phyloP scores from a whole-genome alignment of 2,888 invertebrate species.

The Trachelus iudaicus region DNA sequence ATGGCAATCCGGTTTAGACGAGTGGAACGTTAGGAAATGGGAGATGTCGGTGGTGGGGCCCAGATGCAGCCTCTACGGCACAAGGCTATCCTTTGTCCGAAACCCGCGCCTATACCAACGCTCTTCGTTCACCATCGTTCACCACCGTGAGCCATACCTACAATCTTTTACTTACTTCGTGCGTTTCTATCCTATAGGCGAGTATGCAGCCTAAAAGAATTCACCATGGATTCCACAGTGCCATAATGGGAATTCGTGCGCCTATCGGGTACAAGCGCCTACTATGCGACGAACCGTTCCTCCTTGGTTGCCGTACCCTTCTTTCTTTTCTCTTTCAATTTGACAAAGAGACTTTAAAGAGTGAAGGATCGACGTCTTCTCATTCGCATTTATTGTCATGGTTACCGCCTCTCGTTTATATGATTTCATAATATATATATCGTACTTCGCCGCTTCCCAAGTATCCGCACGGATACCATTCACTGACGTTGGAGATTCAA shows the following conservation, averaged over 20 bases:
- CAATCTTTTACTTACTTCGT: not conserved
- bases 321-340: not conserved
- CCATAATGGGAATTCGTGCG: not conserved
- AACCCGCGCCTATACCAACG: conserved; percentile 41
- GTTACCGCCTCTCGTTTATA: conserved; percentile 7
- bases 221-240: not conserved
- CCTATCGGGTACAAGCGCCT: not conserved
- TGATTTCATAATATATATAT: not conserved
- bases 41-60: not conserved
- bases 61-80: conserved; percentile 23
- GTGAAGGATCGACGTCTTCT: not conserved
- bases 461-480: too few species aligned
- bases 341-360: not conserved
- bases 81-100: conserved; percentile 65
- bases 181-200: not conserved
- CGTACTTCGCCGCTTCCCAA: not conserved
- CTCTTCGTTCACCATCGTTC: not conserved
- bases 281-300: not conserved
- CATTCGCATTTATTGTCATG: not conserved
- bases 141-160: not conserved
- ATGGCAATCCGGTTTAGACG: conserved; percentile 41
- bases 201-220: not conserved
- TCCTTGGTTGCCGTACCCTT: not conserved
- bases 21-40: conserved; percentile 40
- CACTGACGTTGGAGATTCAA: too few species aligned